These are phyloP conservation scores for Stomorhina lunata DNA, from an alignment of 2,888 invertebrate genomes.

Conservation along the genomic window DNA sequence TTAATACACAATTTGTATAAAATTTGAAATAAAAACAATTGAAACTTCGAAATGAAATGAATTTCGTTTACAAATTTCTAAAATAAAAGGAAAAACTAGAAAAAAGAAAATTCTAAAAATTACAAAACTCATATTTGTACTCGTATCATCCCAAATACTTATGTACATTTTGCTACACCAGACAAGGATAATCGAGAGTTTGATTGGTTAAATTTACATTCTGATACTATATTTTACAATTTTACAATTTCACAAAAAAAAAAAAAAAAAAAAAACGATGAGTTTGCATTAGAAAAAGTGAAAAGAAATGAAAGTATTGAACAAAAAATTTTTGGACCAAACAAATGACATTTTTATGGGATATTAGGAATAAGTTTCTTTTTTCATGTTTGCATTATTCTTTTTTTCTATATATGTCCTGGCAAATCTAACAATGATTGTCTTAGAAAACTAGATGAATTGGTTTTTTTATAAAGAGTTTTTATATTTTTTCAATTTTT, in stretches of 20 bases:
- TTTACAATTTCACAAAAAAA: too few species aligned
- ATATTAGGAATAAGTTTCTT: slow-evolving; percentile 33
- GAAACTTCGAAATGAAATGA: neutral
- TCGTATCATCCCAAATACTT: neutral
- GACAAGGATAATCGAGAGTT: too few species aligned
- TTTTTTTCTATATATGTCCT: slow-evolving; percentile 6
- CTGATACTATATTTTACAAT: too few species aligned
- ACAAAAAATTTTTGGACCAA: slow-evolving; percentile 17
- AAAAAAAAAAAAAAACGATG: too few species aligned
- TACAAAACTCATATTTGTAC: slow-evolving; percentile 7
- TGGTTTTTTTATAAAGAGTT: neutral
- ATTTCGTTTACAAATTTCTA: too few species aligned
- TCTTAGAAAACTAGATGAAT: neutral
- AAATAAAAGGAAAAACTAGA: neutral
- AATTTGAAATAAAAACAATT: slow-evolving; percentile 14
- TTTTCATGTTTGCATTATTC: neutral
- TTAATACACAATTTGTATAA: slow-evolving; percentile 11
- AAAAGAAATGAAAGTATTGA: slow-evolving; percentile 15
- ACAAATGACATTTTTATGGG: slow-evolving; percentile 48
- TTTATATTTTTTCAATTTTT: neutral
- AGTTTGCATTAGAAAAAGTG: neutral
- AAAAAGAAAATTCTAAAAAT: neutral
- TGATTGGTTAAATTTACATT: too few species aligned
- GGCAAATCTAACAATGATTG: slow-evolving; percentile 2
- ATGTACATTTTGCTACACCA: too few species aligned